phyloP scores from a whole-genome alignment of 2,888 invertebrate species.

The Chrysotoxum bicinctum region DNA sequence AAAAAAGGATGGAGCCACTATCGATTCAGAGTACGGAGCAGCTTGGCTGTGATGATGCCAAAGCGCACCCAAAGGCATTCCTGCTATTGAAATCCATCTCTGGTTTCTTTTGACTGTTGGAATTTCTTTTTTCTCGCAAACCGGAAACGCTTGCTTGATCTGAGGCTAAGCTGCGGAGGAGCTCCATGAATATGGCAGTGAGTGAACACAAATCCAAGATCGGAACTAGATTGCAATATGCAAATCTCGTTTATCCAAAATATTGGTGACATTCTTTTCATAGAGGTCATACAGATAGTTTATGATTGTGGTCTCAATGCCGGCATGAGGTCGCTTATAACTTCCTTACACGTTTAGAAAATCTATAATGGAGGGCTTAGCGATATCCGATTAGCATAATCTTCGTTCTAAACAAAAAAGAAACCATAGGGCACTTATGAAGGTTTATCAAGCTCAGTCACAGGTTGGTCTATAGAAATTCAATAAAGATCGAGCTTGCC shows the following conservation, averaged over 20 bases:
- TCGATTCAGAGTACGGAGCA: background rate
- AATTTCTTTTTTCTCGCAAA: conserved; percentile 16
- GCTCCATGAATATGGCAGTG: conserved; percentile 8
- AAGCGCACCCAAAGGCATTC: conserved; percentile 49
- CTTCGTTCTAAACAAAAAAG: conserved; percentile 18
- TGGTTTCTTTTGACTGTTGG: background rate
- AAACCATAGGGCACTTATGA: conserved; percentile 40
- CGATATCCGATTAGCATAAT: conserved; percentile 54
- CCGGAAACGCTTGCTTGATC: conserved; percentile 8
- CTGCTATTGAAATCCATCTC: conserved; percentile 25
- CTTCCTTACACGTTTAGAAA: conserved; percentile 31
- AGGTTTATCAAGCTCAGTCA: conserved; percentile 35
- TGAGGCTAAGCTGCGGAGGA: conserved; percentile 8
- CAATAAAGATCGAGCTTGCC: conserved; percentile 46
- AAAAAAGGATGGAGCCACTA: conserved; percentile 45
- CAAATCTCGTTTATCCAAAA: conserved; percentile 14
- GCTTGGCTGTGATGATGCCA: background rate
- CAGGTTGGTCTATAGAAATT: conserved; percentile 3
- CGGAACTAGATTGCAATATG: conserved; percentile 64
- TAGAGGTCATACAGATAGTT: conserved; percentile 11
- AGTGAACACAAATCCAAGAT: conserved; percentile 14
- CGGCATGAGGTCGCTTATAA: conserved; percentile 38
- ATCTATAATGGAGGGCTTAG: conserved; percentile 48
- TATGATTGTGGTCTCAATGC: conserved; percentile 8
- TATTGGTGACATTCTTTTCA: conserved; percentile 39